Conservation (phyloP, 2,113 vertebrate genomes). For the Brachyhypopomus occidentalis region DNA sequence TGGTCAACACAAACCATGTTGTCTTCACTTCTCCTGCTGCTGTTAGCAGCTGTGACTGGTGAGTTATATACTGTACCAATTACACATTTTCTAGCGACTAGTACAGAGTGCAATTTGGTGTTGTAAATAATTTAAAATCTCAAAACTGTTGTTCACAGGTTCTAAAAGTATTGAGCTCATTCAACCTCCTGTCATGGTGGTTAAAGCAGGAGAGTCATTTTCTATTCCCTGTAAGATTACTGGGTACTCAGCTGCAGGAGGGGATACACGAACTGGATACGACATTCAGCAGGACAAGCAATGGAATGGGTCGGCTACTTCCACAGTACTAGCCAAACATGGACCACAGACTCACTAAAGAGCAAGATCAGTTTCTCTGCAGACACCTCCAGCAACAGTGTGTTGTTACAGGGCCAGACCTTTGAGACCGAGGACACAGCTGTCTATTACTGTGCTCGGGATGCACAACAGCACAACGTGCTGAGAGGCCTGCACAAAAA, state of each 20-base stretch:
- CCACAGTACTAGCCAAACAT: background rate
- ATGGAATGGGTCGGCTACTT: conserved; percentile 14
- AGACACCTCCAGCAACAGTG: too few species aligned
- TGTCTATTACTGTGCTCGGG: conserved; percentile 41
- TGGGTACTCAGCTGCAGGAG: conserved; percentile 6
- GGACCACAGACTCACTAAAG: too few species aligned
- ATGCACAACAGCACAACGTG: background rate
- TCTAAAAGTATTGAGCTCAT: conserved; percentile 37
- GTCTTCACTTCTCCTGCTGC: too few species aligned
- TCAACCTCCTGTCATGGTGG: conserved; percentile 22
- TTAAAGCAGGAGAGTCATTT: conserved; percentile 29
- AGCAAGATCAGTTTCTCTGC: too few species aligned
- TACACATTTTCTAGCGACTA: too few species aligned
- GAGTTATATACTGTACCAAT: too few species aligned
- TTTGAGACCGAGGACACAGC: conserved; percentile 15
- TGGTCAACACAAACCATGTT: too few species aligned
- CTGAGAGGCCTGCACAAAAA: background rate
- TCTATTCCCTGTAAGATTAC: conserved; percentile 27
- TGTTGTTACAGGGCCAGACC: background rate
- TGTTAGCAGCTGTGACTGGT: too few species aligned
- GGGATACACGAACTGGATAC: conserved; percentile 19
- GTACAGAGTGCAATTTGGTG: too few species aligned
- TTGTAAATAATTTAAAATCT: background rate
- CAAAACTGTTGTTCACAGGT: background rate
- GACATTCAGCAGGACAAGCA: conserved; percentile 4